Conservation (phyloP, 2,113 vertebrate genomes). For the Ophthalmolycus amberensis region DNA sequence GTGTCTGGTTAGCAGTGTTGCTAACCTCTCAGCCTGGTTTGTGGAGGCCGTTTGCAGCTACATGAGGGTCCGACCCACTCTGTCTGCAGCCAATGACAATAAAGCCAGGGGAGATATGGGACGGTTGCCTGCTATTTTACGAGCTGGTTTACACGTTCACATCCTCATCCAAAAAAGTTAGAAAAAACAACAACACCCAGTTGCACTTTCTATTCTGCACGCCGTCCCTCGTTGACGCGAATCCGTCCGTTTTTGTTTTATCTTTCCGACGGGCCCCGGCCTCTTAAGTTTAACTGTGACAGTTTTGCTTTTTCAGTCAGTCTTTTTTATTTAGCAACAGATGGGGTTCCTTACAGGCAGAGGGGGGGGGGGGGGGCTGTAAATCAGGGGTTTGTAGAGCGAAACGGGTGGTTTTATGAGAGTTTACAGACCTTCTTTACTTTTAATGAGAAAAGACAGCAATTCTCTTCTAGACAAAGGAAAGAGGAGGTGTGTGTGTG, state of each 20-base stretch:
- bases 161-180: conserved; percentile 67
- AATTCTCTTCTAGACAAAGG: conserved; percentile 57
- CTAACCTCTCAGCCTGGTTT: conserved; percentile 29
- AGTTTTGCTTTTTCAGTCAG: conserved; percentile 52
- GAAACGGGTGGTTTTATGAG: conserved; percentile 73
- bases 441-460: conserved; percentile 77
- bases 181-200: conserved; percentile 60
- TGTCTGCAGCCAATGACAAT: conserved; percentile 63
- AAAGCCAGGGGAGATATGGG: conserved; percentile 66
- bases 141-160: conserved; percentile 59
- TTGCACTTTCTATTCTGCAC: conserved; percentile 41
- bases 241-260: conserved; percentile 43
- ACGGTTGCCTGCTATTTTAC: conserved; percentile 65
- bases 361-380: conserved; percentile 38
- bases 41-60: conserved; percentile 43
- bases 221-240: conserved; percentile 39
- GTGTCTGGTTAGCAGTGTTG: conserved; percentile 7
- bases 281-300: conserved; percentile 36
- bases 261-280: conserved; percentile 1
- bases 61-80: conserved; percentile 26
- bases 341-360: conserved; percentile 61
- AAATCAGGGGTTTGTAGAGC: conserved; percentile 67
- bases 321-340: conserved; percentile 58
- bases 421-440: conserved; percentile 70
- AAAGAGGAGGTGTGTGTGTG: neutral